phyloP scores from a whole-genome alignment of 1,140 invertebrate species.

The Rhyzopertha dominica region DNA sequence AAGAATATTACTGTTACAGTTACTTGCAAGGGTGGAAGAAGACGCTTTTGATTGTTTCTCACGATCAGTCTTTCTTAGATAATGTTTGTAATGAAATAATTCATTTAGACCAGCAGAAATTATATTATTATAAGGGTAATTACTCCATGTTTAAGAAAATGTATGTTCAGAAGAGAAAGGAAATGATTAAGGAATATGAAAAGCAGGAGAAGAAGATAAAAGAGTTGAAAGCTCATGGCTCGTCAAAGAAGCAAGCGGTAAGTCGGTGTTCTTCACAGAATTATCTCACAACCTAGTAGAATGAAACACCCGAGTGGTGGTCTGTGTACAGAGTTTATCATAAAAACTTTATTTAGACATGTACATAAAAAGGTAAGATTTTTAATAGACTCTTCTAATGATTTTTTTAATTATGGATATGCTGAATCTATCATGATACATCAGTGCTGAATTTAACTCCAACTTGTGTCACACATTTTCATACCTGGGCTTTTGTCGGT shows the following conservation, averaged over 20 bases:
- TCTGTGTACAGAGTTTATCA: too few species aligned
- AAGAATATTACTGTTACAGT: conserved; percentile 46
- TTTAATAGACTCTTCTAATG: too few species aligned
- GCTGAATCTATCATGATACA: too few species aligned
- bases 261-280: conserved; percentile 39
- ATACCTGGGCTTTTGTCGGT: too few species aligned
- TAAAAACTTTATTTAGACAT: too few species aligned
- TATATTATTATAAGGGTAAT: conserved; percentile 98
- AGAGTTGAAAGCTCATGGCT: conserved; percentile 90
- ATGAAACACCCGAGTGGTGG: not conserved
- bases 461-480: too few species aligned
- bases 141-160: conserved; percentile 99
- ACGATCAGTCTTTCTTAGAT: conserved; percentile 99
- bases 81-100: conserved; percentile 99
- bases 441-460: too few species aligned
- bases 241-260: conserved; percentile 90
- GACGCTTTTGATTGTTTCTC: conserved; percentile 94
- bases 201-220: conserved; percentile 95
- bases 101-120: conserved; percentile 90
- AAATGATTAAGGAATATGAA: conserved; percentile 96
- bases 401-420: too few species aligned
- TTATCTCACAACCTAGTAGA: not conserved
- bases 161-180: conserved; percentile 92
- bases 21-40: conserved; percentile 98
- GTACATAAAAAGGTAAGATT: too few species aligned